Percentiles rank a stretch among this genome's conserved stretches.
These are phyloP conservation scores for Sminthurides aquaticus DNA, from an alignment of 2,888 invertebrate species.

Conservation along the genomic window DNA sequence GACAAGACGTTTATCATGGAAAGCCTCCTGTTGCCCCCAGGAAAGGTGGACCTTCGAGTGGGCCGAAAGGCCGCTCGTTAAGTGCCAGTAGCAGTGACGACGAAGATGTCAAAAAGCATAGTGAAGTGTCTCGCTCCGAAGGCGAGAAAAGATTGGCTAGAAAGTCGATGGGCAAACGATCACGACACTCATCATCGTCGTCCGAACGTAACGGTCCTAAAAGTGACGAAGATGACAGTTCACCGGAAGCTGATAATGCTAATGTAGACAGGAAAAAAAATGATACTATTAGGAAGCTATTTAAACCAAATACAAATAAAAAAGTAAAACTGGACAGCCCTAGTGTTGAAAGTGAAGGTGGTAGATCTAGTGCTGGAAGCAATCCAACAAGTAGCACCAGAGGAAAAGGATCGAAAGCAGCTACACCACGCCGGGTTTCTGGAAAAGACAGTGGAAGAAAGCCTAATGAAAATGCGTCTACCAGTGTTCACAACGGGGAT, in stretches of 20 bases:
- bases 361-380: neutral
- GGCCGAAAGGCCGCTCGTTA: constrained; percentile 25
- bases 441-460: constrained; percentile 42
- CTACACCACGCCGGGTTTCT: constrained; percentile 39
- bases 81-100: constrained; percentile 42
- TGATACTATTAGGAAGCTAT: constrained; percentile 40
- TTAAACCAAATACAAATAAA: constrained; percentile 27
- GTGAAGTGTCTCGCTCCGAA: constrained; percentile 18
- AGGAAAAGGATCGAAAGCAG: constrained; percentile 14
- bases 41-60: constrained; percentile 31
- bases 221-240: constrained; percentile 27
- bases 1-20: constrained; percentile 29
- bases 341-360: constrained; percentile 20
- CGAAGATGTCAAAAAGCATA: constrained; percentile 26
- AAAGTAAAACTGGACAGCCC: constrained; percentile 37
- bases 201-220: constrained; percentile 25
- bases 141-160: constrained; percentile 17
- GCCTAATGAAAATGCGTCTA: constrained; percentile 18
- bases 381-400: constrained; percentile 4
- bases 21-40: constrained; percentile 27
- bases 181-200: constrained; percentile 20
- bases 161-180: constrained; percentile 17
- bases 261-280: constrained; percentile 39
- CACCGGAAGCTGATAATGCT: constrained; percentile 34
- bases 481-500: constrained; percentile 36